phyloP scores from a whole-genome alignment of 1,140 invertebrate species.

The Xylocopa sonorina region DNA sequence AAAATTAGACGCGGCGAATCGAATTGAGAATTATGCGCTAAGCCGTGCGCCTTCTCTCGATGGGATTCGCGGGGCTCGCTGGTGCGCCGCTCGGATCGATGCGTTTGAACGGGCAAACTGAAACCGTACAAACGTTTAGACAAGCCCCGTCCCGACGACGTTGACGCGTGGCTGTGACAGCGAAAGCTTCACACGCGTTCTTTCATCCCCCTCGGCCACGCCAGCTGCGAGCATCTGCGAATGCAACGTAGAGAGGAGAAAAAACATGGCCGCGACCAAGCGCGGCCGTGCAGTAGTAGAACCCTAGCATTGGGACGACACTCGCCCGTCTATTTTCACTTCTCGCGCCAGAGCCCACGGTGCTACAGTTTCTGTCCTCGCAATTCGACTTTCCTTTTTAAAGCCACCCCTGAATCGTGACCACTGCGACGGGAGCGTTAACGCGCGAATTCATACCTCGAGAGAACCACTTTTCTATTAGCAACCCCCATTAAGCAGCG shows the following conservation, averaged over 20 bases:
- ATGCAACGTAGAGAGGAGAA: background rate
- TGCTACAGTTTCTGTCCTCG: background rate
- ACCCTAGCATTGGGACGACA: constrained; percentile 20
- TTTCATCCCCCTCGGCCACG: constrained; percentile 14
- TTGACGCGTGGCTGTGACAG: constrained; percentile 47
- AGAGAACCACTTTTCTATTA: too few relatives aligned
- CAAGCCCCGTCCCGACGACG: constrained; percentile 34
- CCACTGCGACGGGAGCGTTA: too few relatives aligned
- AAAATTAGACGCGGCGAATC: background rate
- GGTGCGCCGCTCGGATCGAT: background rate
- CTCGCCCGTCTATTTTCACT: background rate
- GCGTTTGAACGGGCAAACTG: constrained; percentile 41
- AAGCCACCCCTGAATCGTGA: too few relatives aligned
- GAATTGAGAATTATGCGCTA: background rate
- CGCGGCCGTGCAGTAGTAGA: constrained; percentile 25
- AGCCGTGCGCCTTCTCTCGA: background rate
- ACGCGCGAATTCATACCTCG: too few relatives aligned
- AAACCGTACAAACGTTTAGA: constrained; percentile 41
- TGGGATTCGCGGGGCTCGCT: background rate
- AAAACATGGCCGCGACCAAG: background rate
- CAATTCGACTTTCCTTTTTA: too few relatives aligned
- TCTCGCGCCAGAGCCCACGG: background rate
- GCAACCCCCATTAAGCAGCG: too few relatives aligned
- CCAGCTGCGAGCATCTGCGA: constrained; percentile 29
- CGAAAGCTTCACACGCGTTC: constrained; percentile 36